These are phyloP conservation scores for Gymnocephalus cernua DNA, from an alignment of 2,113 vertebrate genomes.

Conservation along the genomic window DNA sequence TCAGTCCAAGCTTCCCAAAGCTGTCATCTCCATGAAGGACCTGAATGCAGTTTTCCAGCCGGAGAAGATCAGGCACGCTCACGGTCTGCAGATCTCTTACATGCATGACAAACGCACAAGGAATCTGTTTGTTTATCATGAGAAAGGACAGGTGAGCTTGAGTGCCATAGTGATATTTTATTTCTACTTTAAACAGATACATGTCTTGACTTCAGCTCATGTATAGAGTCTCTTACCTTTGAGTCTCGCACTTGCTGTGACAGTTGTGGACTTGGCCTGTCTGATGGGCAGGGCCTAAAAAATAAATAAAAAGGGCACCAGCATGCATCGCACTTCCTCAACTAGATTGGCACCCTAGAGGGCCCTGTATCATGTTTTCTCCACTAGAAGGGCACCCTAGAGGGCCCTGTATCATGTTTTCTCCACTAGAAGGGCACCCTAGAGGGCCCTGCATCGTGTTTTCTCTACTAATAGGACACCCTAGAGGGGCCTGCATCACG, in stretches of 20 bases:
- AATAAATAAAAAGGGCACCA: too few species aligned
- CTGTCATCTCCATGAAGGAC: constrained; percentile 87
- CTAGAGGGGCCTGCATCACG: too few species aligned
- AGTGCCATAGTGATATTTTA: not conserved
- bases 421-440: too few species aligned
- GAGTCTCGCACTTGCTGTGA: not conserved
- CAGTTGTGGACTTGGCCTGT: too few species aligned
- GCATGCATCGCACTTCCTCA: too few species aligned
- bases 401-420: too few species aligned
- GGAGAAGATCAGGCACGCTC: constrained; percentile 88
- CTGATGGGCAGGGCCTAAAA: too few species aligned
- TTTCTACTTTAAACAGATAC: not conserved
- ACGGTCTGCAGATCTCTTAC: constrained; percentile 93
- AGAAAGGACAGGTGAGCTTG: constrained; percentile 85
- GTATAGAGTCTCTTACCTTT: not conserved
- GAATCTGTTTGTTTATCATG: constrained; percentile 94
- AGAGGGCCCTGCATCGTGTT: too few species aligned
- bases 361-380: too few species aligned
- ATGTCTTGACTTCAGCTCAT: not conserved
- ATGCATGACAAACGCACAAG: constrained; percentile 82
- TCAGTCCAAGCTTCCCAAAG: constrained; percentile 87
- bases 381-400: too few species aligned
- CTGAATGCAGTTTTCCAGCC: constrained; percentile 93
- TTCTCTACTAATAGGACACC: too few species aligned
- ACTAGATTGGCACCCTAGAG: too few species aligned